Evolutionary conservation across 2,888 invertebrate species (phyloP).

Genomic region (Pyralis farinalis): DNA sequence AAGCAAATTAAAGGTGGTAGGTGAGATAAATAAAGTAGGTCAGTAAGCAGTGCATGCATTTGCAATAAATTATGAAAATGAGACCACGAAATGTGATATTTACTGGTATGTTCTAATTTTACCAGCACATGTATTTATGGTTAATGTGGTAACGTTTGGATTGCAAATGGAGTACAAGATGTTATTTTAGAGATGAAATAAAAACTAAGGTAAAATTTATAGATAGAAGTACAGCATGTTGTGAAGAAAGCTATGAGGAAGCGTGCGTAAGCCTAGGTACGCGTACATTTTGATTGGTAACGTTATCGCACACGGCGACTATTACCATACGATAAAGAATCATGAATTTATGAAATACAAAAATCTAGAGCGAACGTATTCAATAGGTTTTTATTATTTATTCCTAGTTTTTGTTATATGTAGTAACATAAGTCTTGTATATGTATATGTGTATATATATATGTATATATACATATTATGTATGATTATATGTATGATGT

Average conservation of each 20-base stretch:
- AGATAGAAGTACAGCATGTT: conserved; percentile 4
- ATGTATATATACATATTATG: too few relatives aligned
- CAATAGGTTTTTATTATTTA: too few relatives aligned
- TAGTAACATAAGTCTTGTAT: too few relatives aligned
- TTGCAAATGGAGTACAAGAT: neutral
- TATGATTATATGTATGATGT: too few relatives aligned
- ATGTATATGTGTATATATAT: too few relatives aligned
- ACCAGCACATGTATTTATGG: too few relatives aligned
- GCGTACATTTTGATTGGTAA: conserved; percentile 6
- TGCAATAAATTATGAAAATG: neutral
- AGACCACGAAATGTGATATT: neutral
- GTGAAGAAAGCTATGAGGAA: conserved; percentile 43
- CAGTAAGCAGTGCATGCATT: conserved; percentile 19
- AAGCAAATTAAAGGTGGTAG: conserved; percentile 22
- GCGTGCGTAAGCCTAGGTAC: conserved; percentile 50
- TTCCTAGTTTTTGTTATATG: too few relatives aligned
- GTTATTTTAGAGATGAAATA: neutral
- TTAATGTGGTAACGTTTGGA: neutral
- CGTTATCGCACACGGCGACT: too few relatives aligned
- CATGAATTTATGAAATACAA: too few relatives aligned
- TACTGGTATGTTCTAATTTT: neutral
- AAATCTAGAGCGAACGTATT: too few relatives aligned
- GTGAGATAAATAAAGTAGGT: conserved; percentile 6
- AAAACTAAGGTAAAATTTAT: neutral
- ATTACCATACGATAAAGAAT: too few relatives aligned